These are phyloP conservation scores for Armadillidium nasatum DNA, from an alignment of 1,140 invertebrate species.

Conservation along the genomic window DNA sequence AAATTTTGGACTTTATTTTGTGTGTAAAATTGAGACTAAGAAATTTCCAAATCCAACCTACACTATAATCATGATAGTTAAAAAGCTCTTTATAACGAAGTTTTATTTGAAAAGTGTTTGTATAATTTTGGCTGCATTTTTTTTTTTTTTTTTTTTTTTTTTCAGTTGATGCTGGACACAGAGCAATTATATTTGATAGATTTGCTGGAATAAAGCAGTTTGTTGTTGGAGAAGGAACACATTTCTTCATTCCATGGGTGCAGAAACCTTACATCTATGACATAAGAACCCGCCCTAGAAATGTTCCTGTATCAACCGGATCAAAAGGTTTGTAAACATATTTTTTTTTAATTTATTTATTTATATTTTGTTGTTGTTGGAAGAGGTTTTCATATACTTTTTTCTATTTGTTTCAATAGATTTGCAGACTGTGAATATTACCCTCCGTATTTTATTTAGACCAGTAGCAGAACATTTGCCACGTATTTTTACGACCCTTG, in stretches of 20 bases:
- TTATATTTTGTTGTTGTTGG: neutral
- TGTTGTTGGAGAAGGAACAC: slow-evolving; percentile 96
- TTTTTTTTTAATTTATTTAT: slow-evolving; percentile 32
- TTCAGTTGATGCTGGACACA: slow-evolving; percentile 96
- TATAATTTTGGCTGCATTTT: slow-evolving; percentile 9
- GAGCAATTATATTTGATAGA: slow-evolving; percentile 98
- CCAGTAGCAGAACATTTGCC: slow-evolving; percentile 80
- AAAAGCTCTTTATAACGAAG: no score
- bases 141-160: slow-evolving; percentile 47
- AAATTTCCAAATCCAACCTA: no score
- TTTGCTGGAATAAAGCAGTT: slow-evolving; percentile 88
- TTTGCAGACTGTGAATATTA: slow-evolving; percentile 99
- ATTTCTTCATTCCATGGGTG: slow-evolving; percentile 98
- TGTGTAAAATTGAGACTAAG: no score
- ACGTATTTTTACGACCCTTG: slow-evolving; percentile 92
- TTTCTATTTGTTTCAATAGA: slow-evolving; percentile 59
- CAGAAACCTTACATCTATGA: slow-evolving; percentile 97
- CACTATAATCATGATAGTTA: no score
- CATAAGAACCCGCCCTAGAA: slow-evolving; percentile 90
- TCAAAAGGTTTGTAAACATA: slow-evolving; percentile 50
- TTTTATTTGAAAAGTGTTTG: neutral
- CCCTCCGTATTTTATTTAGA: slow-evolving; percentile 92
- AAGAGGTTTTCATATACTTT: neutral
- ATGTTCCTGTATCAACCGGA: slow-evolving; percentile 93
- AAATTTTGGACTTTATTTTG: no score